Evolutionary conservation across 2,113 vertebrate genomes (phyloP).

Genomic region (Pantherophis guttatus): DNA sequence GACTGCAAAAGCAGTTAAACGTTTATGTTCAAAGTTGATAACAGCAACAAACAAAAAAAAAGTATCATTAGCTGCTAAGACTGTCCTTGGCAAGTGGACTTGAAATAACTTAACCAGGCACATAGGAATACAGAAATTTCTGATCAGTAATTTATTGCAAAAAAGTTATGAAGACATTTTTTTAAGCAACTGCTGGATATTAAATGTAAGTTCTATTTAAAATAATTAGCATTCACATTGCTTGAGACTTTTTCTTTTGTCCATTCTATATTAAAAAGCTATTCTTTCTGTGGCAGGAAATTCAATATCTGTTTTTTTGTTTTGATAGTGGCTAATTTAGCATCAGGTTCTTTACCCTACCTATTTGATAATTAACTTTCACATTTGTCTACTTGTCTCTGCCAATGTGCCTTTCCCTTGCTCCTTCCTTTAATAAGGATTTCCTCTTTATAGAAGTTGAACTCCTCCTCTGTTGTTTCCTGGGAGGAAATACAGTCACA

Average conservation of each 20-base stretch:
- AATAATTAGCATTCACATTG: not conserved
- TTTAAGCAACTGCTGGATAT: not conserved
- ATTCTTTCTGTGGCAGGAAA: not conserved
- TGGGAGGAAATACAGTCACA: not conserved
- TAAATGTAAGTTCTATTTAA: not conserved
- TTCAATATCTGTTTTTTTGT: not conserved
- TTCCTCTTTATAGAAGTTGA: not conserved
- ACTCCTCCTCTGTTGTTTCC: not conserved
- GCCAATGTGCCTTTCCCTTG: not conserved
- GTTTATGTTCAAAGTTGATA: not conserved
- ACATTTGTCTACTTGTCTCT: not conserved
- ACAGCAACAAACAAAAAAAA: not conserved
- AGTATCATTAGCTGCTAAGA: not conserved
- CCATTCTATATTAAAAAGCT: not conserved
- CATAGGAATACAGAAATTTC: not conserved
- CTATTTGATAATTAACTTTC: not conserved
- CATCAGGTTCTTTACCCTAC: not conserved
- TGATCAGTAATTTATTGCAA: not conserved
- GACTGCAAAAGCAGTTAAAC: not conserved
- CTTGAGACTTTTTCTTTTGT: not conserved
- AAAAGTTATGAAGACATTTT: not conserved
- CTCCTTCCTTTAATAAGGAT: not conserved
- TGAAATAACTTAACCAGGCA: not conserved
- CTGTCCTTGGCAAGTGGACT: not conserved
- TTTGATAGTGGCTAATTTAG: not conserved